Evolutionary conservation across 2,888 invertebrate species (phyloP).

Genomic region (Tetrapedia diversipes): DNA sequence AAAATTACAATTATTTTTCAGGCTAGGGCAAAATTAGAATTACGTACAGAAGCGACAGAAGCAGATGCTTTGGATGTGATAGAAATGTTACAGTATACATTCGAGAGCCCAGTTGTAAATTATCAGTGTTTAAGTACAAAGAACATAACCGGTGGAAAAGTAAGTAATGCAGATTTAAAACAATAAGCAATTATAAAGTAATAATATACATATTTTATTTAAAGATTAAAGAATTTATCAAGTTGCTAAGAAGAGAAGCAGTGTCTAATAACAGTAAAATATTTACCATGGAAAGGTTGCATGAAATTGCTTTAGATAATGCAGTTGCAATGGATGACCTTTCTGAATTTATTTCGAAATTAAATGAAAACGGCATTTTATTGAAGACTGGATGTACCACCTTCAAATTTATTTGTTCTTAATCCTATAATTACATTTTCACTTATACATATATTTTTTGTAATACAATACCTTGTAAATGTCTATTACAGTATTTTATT

Average conservation of each 20-base stretch:
- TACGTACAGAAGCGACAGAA: constrained; percentile 91
- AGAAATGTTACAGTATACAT: constrained; percentile 89
- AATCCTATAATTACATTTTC: constrained; percentile 27
- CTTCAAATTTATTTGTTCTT: constrained; percentile 86
- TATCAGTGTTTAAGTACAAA: constrained; percentile 76
- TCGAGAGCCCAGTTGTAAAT: constrained; percentile 55
- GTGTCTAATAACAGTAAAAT: constrained; percentile 10
- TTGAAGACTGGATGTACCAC: constrained; percentile 90
- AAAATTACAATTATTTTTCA: constrained; percentile 76
- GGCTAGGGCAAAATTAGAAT: constrained; percentile 94
- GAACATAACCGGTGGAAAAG: constrained; percentile 84
- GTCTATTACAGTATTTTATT: background rate
- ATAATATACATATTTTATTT: constrained; percentile 25
- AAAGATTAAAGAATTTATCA: constrained; percentile 58
- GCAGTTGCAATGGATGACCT: constrained; percentile 88
- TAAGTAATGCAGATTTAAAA: constrained; percentile 44
- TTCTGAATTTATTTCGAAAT: constrained; percentile 88
- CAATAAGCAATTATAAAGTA: background rate
- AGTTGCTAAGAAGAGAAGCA: constrained; percentile 42
- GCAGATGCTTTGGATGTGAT: constrained; percentile 94
- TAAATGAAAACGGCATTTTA: constrained; percentile 94
- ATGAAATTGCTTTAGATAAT: constrained; percentile 87
- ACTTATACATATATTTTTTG: background rate
- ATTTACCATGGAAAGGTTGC: constrained; percentile 91
- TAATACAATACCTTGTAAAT: background rate